Percentiles rank a stretch among this genome's conserved stretches.
Evolutionary conservation across 2,113 vertebrate species (phyloP).

Genomic region (Phasianus colchicus): DNA sequence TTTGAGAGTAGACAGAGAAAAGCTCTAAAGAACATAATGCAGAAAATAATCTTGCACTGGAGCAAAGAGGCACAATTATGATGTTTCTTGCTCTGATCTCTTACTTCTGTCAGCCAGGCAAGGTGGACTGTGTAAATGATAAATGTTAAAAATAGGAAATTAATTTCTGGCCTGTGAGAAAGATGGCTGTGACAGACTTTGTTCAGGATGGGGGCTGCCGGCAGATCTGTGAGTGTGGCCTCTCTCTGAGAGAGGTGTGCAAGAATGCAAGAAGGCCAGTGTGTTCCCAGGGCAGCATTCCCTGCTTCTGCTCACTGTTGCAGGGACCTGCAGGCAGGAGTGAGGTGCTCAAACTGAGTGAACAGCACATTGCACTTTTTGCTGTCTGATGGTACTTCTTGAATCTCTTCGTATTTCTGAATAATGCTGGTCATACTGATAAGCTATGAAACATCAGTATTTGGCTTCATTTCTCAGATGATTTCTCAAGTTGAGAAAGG

Average conservation of each 20-base stretch:
- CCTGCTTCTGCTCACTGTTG: not conserved
- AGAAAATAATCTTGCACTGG: not conserved
- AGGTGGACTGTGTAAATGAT: not conserved
- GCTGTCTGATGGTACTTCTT: not conserved
- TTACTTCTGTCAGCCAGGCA: not conserved
- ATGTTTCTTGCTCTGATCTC: not conserved
- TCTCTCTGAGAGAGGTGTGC: fast-evolving
- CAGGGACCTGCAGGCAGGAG: no score
- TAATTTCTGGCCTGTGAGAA: not conserved
- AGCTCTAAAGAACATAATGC: not conserved
- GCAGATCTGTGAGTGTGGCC: not conserved
- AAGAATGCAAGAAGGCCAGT: fast-evolving
- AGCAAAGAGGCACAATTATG: not conserved
- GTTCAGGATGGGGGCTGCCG: not conserved
- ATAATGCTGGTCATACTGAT: not conserved
- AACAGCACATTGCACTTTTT: not conserved
- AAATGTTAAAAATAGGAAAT: not conserved
- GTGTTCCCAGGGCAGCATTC: not conserved
- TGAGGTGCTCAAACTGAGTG: not conserved
- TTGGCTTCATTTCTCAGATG: not conserved
- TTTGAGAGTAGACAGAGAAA: not conserved
- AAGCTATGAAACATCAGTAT: not conserved
- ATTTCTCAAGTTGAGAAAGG: not conserved
- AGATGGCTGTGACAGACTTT: not conserved
- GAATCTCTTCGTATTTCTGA: not conserved